These are phyloP conservation scores for Ascidia mentula DNA, from an alignment of 23 tunicate species.

Conservation along the genomic window DNA sequence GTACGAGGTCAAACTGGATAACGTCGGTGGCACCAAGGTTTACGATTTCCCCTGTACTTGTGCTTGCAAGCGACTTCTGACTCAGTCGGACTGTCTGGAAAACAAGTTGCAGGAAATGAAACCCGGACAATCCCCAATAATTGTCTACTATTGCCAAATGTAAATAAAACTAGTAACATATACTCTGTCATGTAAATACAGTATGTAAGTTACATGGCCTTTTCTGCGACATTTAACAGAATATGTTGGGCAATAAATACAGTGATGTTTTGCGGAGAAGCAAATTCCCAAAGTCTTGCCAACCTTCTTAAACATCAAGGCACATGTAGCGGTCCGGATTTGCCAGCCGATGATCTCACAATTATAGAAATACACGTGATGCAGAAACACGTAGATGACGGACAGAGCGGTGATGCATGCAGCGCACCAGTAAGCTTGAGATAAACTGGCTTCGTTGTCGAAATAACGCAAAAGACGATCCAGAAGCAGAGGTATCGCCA, in stretches of 20 bases:
- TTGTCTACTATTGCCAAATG: no score
- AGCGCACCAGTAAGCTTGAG: constrained; percentile 52
- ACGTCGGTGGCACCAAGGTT: constrained; percentile 93
- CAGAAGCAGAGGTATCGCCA: constrained; percentile 31
- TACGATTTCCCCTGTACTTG: constrained; percentile 78
- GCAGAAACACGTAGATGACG: neutral
- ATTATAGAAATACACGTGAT: constrained; percentile 17
- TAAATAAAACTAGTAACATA: neutral
- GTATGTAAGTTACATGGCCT: no score
- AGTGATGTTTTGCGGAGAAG: no score
- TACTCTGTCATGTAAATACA: neutral
- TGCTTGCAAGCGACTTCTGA: constrained; percentile 43
- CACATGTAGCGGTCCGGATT: constrained; percentile 52
- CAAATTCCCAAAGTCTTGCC: neutral
- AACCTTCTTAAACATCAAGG: constrained; percentile 93
- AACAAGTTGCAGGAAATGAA: neutral
- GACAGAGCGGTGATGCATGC: constrained; percentile 17
- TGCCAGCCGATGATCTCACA: constrained; percentile 69
- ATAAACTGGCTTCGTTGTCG: neutral
- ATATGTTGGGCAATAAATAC: no score
- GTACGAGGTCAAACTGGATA: constrained; percentile 62
- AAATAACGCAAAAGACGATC: constrained; percentile 40
- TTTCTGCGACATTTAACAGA: no score
- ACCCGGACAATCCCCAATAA: no score
- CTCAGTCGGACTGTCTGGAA: constrained; percentile 69